These are phyloP conservation scores for Physella acuta DNA, from an alignment of 1,140 invertebrate genomes.

Conservation along the genomic window DNA sequence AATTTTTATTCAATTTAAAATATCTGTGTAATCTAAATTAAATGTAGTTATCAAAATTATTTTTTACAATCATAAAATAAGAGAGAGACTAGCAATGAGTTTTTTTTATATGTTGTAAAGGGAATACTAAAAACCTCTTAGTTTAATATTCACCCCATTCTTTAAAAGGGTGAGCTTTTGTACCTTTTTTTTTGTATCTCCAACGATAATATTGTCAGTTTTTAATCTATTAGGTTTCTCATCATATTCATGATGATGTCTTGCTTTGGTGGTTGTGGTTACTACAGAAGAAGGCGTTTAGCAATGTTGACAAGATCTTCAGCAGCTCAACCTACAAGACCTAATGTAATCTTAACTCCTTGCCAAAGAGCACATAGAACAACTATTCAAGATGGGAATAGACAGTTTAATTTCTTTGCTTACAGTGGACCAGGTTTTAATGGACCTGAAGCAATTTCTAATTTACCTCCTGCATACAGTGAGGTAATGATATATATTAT, in stretches of 20 bases:
- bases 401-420: slow-evolving; percentile 24
- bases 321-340: background rate
- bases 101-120: too few relatives aligned
- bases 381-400: background rate
- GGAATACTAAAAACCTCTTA: too few relatives aligned
- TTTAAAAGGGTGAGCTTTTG: background rate
- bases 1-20: too few relatives aligned
- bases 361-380: background rate
- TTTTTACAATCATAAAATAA: too few relatives aligned
- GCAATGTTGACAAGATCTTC: slow-evolving; percentile 21
- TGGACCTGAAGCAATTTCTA: slow-evolving; percentile 11
- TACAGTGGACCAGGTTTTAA: slow-evolving; percentile 29
- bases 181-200: background rate
- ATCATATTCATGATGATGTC: slow-evolving; percentile 49
- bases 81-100: too few relatives aligned
- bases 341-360: slow-evolving; percentile 68
- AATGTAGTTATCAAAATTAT: too few relatives aligned
- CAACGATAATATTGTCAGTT: background rate
- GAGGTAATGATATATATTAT: slow-evolving; percentile 65
- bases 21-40: too few relatives aligned
- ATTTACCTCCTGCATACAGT: slow-evolving; percentile 75
- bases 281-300: slow-evolving; percentile 43
- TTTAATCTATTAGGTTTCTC: slow-evolving; percentile 39
- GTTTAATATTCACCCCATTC: background rate
- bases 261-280: slow-evolving; percentile 52